Percentiles rank a stretch among this genome's conserved stretches.
phyloP scores from a whole-genome alignment of 2,113 vertebrate species.

The Argyrosomus japonicus region DNA sequence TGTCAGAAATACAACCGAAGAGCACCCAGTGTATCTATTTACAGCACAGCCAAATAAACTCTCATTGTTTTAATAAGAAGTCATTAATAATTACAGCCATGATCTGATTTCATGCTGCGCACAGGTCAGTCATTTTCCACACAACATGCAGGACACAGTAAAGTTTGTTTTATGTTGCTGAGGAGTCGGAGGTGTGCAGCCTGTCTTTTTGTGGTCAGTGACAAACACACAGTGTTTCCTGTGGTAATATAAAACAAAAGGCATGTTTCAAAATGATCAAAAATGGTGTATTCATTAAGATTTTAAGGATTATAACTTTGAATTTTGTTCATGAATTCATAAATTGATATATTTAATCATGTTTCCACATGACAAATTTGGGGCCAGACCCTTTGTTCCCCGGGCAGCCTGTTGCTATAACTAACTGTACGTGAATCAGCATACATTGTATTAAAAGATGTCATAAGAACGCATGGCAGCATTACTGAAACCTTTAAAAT shows the following conservation, averaged over 20 bases:
- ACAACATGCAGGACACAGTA: background rate
- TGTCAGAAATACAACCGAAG: no score
- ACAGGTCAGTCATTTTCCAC: background rate
- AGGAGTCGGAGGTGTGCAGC: background rate
- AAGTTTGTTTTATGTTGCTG: background rate
- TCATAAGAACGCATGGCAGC: background rate
- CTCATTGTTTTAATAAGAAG: background rate
- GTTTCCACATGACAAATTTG: background rate
- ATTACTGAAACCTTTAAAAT: background rate
- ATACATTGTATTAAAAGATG: background rate
- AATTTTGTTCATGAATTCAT: background rate
- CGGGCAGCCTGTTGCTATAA: background rate
- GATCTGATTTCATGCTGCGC: background rate
- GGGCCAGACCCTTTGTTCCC: background rate
- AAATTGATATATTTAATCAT: no score
- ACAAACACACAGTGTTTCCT: no score
- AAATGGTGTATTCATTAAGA: no score
- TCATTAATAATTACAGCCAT: no score
- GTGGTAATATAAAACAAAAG: background rate
- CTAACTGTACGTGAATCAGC: no score
- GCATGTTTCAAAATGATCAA: background rate
- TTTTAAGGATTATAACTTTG: no score
- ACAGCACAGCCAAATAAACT: background rate
- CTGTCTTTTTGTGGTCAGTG: no score
- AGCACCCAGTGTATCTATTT: no score